These are phyloP conservation scores for Apamea sordens DNA, from an alignment of 2,888 invertebrate species.

Conservation along the genomic window DNA sequence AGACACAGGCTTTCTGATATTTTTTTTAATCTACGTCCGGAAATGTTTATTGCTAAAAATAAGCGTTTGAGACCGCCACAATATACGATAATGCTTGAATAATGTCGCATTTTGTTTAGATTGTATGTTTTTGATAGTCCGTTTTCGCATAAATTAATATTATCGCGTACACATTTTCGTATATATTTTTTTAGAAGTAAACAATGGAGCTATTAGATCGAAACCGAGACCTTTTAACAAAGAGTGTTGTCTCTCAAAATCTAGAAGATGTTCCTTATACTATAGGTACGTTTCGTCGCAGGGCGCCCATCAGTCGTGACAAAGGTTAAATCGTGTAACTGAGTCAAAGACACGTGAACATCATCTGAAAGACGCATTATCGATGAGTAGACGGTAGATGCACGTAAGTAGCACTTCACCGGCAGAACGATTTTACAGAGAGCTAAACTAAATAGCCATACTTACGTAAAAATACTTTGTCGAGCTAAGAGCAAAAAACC, in stretches of 20 bases:
- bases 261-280: not conserved
- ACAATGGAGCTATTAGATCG: not conserved
- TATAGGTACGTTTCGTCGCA: not conserved
- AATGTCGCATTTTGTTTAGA: slow-evolving; percentile 33
- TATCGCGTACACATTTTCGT: slow-evolving; percentile 8
- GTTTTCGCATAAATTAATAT: not conserved
- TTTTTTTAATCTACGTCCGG: not conserved
- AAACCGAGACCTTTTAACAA: not conserved
- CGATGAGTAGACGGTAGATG: not conserved
- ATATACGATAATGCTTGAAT: slow-evolving; percentile 16
- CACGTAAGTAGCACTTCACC: not conserved
- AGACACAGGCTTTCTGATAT: not conserved
- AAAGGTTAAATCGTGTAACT: no score
- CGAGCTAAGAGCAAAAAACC: slow-evolving; percentile 11
- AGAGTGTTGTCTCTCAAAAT: not conserved
- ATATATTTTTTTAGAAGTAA: not conserved
- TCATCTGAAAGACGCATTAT: not conserved
- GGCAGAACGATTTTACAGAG: not conserved
- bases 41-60: slow-evolving; percentile 23
- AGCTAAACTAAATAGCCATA: not conserved
- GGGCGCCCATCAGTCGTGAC: not conserved
- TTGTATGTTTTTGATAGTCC: slow-evolving; percentile 20
- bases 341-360: not conserved
- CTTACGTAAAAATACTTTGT: not conserved
- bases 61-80: not conserved